Evolutionary conservation across 2,113 vertebrate genomes (phyloP).

Genomic region (Toxostoma redivivum): DNA sequence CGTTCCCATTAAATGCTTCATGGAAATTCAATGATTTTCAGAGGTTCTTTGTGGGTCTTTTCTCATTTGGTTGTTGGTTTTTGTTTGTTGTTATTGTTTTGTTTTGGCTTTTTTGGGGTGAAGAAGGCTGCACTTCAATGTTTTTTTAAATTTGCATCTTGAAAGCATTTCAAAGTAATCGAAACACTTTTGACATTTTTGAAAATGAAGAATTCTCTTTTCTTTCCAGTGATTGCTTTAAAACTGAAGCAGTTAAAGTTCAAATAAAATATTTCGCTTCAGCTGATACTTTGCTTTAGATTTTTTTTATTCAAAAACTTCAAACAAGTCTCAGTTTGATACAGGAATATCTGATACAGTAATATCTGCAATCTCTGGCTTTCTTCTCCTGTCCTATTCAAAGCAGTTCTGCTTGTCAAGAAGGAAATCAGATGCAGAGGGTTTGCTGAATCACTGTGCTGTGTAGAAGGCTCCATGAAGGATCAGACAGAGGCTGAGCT

Average conservation of each 20-base stretch:
- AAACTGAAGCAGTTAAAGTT: not conserved
- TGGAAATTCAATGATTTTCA: not conserved
- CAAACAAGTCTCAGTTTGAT: not conserved
- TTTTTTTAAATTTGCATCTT: not conserved
- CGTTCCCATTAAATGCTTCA: not conserved
- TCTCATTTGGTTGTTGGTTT: not conserved
- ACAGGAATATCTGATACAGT: not conserved
- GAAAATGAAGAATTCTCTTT: not conserved
- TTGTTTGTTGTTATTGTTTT: not conserved
- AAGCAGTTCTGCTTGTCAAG: not conserved
- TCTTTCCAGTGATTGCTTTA: not conserved
- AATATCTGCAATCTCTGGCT: not conserved
- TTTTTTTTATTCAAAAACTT: not conserved
- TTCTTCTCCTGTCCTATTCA: not conserved
- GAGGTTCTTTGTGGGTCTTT: not conserved
- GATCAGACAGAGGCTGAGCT: not conserved
- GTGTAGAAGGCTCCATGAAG: not conserved
- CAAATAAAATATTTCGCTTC: not conserved
- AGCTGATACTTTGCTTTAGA: not conserved
- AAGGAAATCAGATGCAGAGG: not conserved
- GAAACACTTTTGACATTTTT: not conserved
- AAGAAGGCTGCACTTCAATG: not conserved
- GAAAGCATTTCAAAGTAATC: not conserved
- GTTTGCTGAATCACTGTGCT: not conserved
- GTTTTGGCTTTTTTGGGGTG: not conserved